Evolutionary conservation across 2,113 vertebrate species (phyloP), one percentile per base, ranked within the genome.

Genomic region (Tragulus kanchil): DNA sequence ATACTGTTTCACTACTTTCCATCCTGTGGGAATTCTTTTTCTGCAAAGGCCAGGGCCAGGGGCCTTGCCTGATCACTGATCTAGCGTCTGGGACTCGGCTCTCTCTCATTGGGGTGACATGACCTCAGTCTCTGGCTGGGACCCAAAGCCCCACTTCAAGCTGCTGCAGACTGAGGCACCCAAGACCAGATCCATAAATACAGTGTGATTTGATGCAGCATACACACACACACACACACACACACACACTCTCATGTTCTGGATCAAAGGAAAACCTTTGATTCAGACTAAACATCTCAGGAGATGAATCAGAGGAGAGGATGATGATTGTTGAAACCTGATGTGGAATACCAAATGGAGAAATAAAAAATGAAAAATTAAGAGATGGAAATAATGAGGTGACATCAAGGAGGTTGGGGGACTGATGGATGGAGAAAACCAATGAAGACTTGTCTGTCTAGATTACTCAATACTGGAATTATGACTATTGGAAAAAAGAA

Each of bases 141-240:
- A 45, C 36, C 36, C 13, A 36, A 73, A 73, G 69, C 36, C 36
- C 36, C 25, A 11, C 11, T 45, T 13, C 36, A 45, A 45, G 10
- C 4, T 25, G 69, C 69, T 73, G 21, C 36, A 45, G 42, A 23
- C 21, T 45, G 36, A 6, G 36, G 36, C 21, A 9, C 19, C 69
- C 36, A 5, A 45, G 69, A 45, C 13, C 36, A 45, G 69, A 73
- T 45, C 6, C n/a, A 8, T 15, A 3, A 14, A 25, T 0, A n/a
- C 56, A 8, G 81, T 7, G 48, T 4, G 19, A 5, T 3, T 3
- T 0, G 31, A 36, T n/a, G 31, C 62, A 26, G 5, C 69, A 6
- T 5, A 4, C 0, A 0, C 3, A 0, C 19, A 17, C 48, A 16
- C 52, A 2, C 6, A 31, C 25, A 31, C 11, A 8, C n/a, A 6